phyloP scores from a whole-genome alignment of 2,797 vertebrate species.

The Gadopsis bispinosus region DNA sequence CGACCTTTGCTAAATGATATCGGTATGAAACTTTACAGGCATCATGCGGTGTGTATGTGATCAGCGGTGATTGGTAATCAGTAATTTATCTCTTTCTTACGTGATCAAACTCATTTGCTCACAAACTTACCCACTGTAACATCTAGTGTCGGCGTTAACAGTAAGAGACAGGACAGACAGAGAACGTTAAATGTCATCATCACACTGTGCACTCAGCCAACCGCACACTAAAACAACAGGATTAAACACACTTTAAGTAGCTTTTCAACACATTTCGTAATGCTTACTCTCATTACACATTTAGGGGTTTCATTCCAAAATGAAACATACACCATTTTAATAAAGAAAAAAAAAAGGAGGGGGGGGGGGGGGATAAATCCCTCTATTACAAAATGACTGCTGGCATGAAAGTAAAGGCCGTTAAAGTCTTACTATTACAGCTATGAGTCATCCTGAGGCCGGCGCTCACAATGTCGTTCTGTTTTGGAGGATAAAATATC shows the following conservation, averaged over 20 bases:
- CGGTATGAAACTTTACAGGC: no score
- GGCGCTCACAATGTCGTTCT: conserved; percentile 58
- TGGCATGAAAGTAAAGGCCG: conserved; percentile 57
- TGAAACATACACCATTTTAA: conserved; percentile 31
- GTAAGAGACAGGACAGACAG: conserved; percentile 41
- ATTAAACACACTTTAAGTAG: conserved; percentile 47
- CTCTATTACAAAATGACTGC: conserved; percentile 56
- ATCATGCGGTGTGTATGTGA: no score
- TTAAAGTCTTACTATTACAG: conserved; percentile 62
- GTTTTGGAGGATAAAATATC: conserved; percentile 52
- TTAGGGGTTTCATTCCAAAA: conserved; percentile 46
- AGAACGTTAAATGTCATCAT: conserved; percentile 11
- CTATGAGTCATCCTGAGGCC: conserved; percentile 63
- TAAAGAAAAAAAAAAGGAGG: neutral
- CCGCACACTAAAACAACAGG: conserved; percentile 38
- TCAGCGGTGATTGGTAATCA: no score
- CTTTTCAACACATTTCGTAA: conserved; percentile 61
- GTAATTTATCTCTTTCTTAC: neutral
- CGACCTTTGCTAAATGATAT: no score
- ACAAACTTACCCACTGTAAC: conserved; percentile 81
- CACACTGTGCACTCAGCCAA: neutral
- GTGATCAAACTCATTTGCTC: neutral
- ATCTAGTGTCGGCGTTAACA: conserved; percentile 69
- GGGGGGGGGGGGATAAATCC: conserved; percentile 50
- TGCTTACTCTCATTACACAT: conserved; percentile 45